Conservation (phyloP, 2,113 vertebrate genomes). For the Potamarius usumacintae region DNA sequence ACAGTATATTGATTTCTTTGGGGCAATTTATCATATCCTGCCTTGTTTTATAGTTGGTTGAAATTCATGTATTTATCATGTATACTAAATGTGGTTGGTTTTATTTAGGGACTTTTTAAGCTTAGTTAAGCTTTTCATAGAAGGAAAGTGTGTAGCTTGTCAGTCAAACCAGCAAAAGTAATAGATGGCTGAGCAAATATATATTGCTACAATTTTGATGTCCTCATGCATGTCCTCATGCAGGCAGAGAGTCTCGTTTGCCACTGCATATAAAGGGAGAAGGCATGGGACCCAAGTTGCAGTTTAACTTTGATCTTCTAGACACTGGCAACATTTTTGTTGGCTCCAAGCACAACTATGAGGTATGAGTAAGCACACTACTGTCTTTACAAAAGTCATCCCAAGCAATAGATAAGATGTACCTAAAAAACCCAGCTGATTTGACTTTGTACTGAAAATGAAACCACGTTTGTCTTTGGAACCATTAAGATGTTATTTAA, state of each 20-base stretch:
- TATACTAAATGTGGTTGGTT: background rate
- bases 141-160: background rate
- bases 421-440: background rate
- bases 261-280: constrained; percentile 78
- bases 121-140: background rate
- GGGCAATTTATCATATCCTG: background rate
- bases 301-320: constrained; percentile 72
- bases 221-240: constrained; percentile 41
- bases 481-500: background rate
- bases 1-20: background rate
- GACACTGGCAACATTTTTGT: constrained; percentile 77
- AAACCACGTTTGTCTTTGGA: no score
- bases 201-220: background rate
- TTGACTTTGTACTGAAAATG: background rate
- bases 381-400: background rate
- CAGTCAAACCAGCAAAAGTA: background rate
- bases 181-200: background rate
- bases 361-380: constrained; percentile 69
- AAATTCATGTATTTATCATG: background rate
- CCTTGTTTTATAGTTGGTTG: background rate
- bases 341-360: constrained; percentile 69
- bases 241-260: constrained; percentile 78
- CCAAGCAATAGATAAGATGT: background rate
- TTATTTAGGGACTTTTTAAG: background rate
- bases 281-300: constrained; percentile 79